phyloP scores from a whole-genome alignment of 2,113 vertebrate species.

The Syrmaticus mikado region DNA sequence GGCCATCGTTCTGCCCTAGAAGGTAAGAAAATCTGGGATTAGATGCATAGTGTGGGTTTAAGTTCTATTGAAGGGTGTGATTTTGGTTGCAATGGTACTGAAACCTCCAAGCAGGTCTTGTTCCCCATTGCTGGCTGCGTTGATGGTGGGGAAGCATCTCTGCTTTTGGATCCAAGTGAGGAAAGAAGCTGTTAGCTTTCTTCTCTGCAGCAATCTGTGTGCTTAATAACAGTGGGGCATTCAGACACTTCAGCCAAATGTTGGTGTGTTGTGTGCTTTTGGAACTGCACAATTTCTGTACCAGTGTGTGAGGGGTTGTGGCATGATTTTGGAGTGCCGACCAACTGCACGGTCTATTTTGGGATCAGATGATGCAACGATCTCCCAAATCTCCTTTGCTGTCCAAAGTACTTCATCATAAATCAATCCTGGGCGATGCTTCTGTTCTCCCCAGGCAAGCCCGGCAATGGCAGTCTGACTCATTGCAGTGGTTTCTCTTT shows the following conservation, averaged over 20 bases:
- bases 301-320: accelerated
- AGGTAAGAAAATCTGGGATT: not conserved
- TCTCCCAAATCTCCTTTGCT: not conserved
- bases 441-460: not conserved
- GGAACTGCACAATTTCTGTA: not conserved
- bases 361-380: not conserved
- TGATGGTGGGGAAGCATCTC: not conserved
- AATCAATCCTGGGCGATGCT: not conserved
- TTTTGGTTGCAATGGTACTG: not conserved
- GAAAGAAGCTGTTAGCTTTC: not conserved
- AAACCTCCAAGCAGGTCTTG: not conserved
- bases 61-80: not conserved
- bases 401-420: not conserved
- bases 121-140: not conserved
- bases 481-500: not conserved
- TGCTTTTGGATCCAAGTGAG: not conserved
- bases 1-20: not conserved
- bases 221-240: not conserved
- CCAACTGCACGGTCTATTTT: not conserved
- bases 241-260: not conserved
- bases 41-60: accelerated
- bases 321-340: accelerated
- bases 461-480: not conserved
- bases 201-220: not conserved
- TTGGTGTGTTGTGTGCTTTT: accelerated